Evolutionary conservation across 2,888 invertebrate species (phyloP), one percentile per base, ranked within the genome.

Genomic region (Gastracanthus pulcherrimus): DNA sequence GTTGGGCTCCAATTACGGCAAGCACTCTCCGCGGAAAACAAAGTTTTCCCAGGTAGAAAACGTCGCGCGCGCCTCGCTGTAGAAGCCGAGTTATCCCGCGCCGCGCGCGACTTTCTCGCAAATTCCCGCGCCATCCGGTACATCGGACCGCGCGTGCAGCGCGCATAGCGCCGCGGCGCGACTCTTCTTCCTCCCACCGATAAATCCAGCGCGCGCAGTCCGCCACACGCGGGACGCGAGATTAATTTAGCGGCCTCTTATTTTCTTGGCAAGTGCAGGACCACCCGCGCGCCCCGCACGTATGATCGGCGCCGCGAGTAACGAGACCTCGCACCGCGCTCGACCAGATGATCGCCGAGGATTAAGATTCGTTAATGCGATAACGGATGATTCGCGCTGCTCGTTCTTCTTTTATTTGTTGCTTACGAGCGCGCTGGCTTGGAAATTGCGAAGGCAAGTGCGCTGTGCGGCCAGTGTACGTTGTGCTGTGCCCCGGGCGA

Each of bases 201-300:
- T 76, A 76, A 76, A 76, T 76, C 69, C 76, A n/a, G n/a, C n/a
- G n/a, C n/a, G n/a, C n/a, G 36, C 77, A 62, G 38, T n/a, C 76
- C 51, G 77, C n/a, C 51, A 36, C 58, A 26, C 48, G 29, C 48
- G n/a, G 34, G 23, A 29, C 26, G 36, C 23, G 45, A 34, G 70
- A 77, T 77, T 77, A 77, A 77, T 77, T 77, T 77, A 77, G 70
- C 76, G 66, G 38, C 19, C 69, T 48, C 75, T 66, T 76, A 76
- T 76, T 76, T 76, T 55, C 76, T 66, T 76, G 76, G 76, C 66
- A 75, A 75, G 76, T 1, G n/a, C 6, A 26, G 31, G 76, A 77
- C 77, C 77, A 77, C 77, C 70, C 77, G 51, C 60, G 11, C 62
- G 34, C 6, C 16, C 36, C 41, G 38, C 16, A 34, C 19, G 67